These are phyloP conservation scores for Rhea pennata DNA, from an alignment of 2,113 vertebrate species.

Conservation along the genomic window DNA sequence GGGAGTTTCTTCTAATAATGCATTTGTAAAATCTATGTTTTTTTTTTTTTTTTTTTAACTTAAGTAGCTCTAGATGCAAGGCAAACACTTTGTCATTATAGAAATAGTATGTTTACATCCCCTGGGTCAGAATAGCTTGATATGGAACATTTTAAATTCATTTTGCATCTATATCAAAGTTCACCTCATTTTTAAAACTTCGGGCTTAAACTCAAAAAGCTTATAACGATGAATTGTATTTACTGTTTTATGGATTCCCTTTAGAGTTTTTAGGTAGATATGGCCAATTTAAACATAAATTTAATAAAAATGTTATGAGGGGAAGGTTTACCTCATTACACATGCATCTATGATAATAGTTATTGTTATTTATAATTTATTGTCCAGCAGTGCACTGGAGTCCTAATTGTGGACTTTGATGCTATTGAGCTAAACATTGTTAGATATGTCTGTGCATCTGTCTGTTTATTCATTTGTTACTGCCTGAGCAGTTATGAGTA, in stretches of 20 bases:
- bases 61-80: not conserved
- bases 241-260: not conserved
- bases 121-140: not conserved
- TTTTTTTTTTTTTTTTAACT: not conserved
- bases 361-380: not conserved
- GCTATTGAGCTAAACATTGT: not conserved
- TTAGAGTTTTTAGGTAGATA: not conserved
- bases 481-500: not conserved
- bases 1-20: not conserved
- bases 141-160: not conserved
- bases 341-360: not conserved
- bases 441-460: not conserved
- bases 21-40: conserved; percentile 7
- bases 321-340: not conserved
- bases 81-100: not conserved
- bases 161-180: not conserved
- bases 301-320: not conserved
- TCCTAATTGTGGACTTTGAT: not conserved
- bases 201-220: not conserved
- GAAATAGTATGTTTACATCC: not conserved
- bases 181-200: not conserved
- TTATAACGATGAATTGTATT: not conserved
- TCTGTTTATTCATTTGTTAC: not conserved
- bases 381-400: not conserved
- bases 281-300: not conserved